Percentiles rank a stretch among this genome's conserved stretches.
Evolutionary conservation across 2,797 vertebrate genomes (phyloP).

Genomic region (Cryptoprocta ferox): DNA sequence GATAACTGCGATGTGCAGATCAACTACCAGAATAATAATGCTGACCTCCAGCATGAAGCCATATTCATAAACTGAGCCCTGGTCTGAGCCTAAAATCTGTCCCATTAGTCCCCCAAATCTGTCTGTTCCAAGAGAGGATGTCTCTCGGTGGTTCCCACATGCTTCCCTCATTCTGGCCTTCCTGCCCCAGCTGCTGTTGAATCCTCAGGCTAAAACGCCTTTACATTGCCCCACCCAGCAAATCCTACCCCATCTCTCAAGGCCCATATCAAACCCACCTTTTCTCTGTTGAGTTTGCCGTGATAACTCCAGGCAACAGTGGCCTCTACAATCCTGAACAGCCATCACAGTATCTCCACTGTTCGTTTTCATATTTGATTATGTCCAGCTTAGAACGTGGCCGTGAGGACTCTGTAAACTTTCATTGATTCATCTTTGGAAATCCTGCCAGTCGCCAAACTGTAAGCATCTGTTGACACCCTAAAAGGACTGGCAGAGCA

Average conservation of each 20-base stretch:
- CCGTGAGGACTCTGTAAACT: background rate
- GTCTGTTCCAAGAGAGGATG: background rate
- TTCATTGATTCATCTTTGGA: background rate
- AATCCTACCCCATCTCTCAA: background rate
- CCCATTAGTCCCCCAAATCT: background rate
- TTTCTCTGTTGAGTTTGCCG: background rate
- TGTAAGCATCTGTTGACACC: background rate
- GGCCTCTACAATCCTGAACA: background rate
- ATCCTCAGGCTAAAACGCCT: conserved; percentile 14
- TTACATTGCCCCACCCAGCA: background rate
- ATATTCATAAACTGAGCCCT: background rate
- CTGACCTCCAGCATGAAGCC: background rate
- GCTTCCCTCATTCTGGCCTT: background rate
- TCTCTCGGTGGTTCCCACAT: background rate
- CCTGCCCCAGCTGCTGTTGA: background rate
- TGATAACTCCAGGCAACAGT: background rate
- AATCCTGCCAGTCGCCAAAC: background rate
- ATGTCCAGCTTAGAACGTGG: background rate
- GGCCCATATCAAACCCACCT: background rate
- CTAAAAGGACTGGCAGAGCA: background rate
- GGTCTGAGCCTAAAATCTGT: background rate
- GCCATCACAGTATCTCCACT: background rate
- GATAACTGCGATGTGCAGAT: background rate
- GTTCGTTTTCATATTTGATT: background rate
- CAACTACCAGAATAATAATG: background rate